Conservation (phyloP, 2,113 vertebrate species). For the Melanerpes formicivorus region DNA sequence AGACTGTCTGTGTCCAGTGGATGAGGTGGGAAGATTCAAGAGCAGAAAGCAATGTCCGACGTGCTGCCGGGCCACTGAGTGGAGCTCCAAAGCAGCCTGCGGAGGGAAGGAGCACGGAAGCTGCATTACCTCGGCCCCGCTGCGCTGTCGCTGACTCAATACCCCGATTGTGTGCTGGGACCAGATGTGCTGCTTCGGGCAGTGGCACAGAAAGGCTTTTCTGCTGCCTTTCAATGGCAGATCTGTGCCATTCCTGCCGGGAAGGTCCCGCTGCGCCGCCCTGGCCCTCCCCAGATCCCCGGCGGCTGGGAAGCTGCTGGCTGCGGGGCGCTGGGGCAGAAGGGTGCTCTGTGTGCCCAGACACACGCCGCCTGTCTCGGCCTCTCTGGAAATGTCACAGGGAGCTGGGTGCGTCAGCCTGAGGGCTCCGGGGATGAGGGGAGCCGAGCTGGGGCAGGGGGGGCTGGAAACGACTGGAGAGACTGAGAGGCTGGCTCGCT, state of each 20-base stretch:
- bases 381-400: conserved; percentile 11
- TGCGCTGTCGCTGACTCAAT: not conserved
- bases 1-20: fast-evolving
- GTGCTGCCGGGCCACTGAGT: not conserved
- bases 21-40: not conserved
- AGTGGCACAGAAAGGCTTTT: conserved; percentile 44
- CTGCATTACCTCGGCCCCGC: not conserved
- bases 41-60: not conserved
- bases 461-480: not conserved
- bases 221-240: conserved; percentile 29
- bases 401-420: not conserved
- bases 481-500: not conserved
- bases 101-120: not conserved
- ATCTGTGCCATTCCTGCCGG: not conserved
- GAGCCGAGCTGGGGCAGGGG: not conserved
- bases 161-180: not conserved
- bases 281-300: not conserved
- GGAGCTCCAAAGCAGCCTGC: not conserved
- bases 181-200: not conserved
- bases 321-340: not conserved
- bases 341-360: not conserved
- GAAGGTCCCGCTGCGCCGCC: not conserved
- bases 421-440: not conserved
- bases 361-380: not conserved
- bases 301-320: not conserved